Evolutionary conservation across 1,140 invertebrate species (phyloP), one percentile per base, ranked within the genome.

Genomic region (Elymnias hypermnestra): DNA sequence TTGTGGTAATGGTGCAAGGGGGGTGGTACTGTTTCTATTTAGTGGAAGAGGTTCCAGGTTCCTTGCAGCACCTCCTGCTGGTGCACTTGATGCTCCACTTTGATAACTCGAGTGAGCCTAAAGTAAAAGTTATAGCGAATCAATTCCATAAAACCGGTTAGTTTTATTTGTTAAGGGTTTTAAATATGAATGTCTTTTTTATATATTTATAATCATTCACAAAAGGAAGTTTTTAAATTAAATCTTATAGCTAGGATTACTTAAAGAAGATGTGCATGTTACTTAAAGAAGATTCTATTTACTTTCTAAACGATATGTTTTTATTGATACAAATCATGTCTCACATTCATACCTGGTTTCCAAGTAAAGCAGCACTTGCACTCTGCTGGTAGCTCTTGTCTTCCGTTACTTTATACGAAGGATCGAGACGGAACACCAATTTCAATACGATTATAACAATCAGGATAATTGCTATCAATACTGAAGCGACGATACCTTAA

Each of bases 321-420:
- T n/a, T n/a, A n/a, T n/a, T n/a, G n/a, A n/a, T n/a, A n/a, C n/a
- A n/a, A n/a, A n/a, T n/a, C n/a, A n/a, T n/a, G n/a, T n/a, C n/a
- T n/a, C n/a, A n/a, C n/a, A n/a, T n/a, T n/a, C n/a, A n/a, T 76
- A 86, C 88, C 89, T 78, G 89, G 65, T 87, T 90, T 7, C 92
- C 89, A 1, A 94, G 78, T 3, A 94, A 81, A 0, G 93, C 93
- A 1, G 93, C 92, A 53, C 91, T 92, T 22, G 93, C 92, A 22
- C 93, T 92, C 46, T 93, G 92, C 50, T 88, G 86, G 63, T 91
- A 92, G 12, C 87, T 91, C 70, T 94, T 94, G 54, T 91, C 93
- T 66, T 96, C 94, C 57, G 97, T 95, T 21, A 97, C 92, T 77
- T 97, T 98, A 74, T 97, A 98, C 9, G 92, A 93, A 7, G 92